A percentile compares a stretch with the other conserved stretches of the same genome.
Conservation (phyloP, 2,888 invertebrate species). For the Microdon myrmicae region DNA sequence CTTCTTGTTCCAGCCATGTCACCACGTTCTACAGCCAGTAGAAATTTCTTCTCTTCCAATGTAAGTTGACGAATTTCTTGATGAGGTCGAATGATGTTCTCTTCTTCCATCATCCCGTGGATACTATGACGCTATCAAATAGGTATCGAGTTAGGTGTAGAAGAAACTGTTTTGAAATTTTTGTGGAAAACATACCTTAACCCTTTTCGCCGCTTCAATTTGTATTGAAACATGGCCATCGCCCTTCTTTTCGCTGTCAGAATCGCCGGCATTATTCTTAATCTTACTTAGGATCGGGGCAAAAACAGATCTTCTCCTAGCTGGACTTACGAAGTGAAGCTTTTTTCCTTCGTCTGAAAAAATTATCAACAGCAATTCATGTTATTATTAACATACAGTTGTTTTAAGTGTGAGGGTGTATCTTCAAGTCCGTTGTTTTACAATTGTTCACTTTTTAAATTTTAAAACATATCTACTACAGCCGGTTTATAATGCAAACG, state of each 20-base stretch:
- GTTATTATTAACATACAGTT: background rate
- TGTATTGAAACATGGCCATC: conserved; percentile 63
- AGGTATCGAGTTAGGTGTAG: background rate
- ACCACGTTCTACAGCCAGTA: conserved; percentile 94
- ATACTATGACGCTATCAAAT: conserved; percentile 70
- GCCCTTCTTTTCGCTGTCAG: conserved; percentile 58
- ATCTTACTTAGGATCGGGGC: conserved; percentile 65
- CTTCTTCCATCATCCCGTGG: conserved; percentile 93
- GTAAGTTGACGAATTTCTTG: conserved; percentile 72
- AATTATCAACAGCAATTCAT: too few species aligned
- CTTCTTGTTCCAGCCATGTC: conserved; percentile 92
- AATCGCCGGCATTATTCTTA: conserved; percentile 60
- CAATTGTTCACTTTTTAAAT: background rate
- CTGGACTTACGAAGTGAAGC: conserved; percentile 64
- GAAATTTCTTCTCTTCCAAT: conserved; percentile 91
- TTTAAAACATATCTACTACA: too few species aligned
- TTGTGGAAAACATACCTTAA: conserved; percentile 59
- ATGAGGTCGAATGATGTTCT: conserved; percentile 88
- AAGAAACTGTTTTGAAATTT: background rate
- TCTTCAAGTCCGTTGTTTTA: too few species aligned
- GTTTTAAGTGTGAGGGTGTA: background rate
- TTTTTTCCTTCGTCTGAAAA: conserved; percentile 66
- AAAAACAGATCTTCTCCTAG: conserved; percentile 64
- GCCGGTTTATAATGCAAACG: too few species aligned
- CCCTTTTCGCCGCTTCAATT: conserved; percentile 65